A percentile compares a stretch with the other conserved stretches of the same genome.
Conservation (phyloP, 1,140 invertebrate species). For the Scaptodrosophila lebanonensis region DNA sequence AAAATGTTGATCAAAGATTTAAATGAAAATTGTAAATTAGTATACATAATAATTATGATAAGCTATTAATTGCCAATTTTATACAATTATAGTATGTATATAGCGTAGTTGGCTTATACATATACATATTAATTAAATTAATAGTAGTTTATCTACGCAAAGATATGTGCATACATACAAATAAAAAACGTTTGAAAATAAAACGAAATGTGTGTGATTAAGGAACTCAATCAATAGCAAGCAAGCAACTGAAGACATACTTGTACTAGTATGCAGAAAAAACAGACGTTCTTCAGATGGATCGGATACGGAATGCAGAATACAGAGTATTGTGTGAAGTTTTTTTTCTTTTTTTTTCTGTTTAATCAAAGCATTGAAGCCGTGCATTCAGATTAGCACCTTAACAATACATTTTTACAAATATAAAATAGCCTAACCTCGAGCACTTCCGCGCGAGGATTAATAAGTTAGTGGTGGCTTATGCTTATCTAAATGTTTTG, state of each 20-base stretch:
- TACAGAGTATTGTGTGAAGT: too few relatives aligned
- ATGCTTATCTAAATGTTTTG: too few relatives aligned
- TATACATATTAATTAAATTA: constrained; percentile 41
- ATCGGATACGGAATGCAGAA: too few relatives aligned
- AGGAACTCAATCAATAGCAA: background rate
- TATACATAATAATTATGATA: constrained; percentile 21
- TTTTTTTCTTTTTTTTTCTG: too few relatives aligned
- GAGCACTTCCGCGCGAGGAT: too few relatives aligned
- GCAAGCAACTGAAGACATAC: too few relatives aligned
- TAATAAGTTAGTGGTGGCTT: too few relatives aligned
- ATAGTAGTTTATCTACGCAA: constrained; percentile 44
- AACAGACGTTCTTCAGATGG: too few relatives aligned
- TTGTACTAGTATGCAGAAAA: constrained; percentile 3
- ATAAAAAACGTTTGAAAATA: constrained; percentile 57
- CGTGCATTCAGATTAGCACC: too few relatives aligned
- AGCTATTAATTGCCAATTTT: constrained; percentile 25
- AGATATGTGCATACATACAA: constrained; percentile 42
- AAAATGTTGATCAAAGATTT: constrained; percentile 63
- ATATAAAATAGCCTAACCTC: too few relatives aligned
- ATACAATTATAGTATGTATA: constrained; percentile 27
- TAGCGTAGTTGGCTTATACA: constrained; percentile 15
- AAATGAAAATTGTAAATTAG: constrained; percentile 32
- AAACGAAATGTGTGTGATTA: constrained; percentile 1
- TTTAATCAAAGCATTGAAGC: too few relatives aligned
- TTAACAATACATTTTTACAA: too few relatives aligned